Conservation (phyloP, 2,113 vertebrate genomes). For the Mobula hypostoma region DNA sequence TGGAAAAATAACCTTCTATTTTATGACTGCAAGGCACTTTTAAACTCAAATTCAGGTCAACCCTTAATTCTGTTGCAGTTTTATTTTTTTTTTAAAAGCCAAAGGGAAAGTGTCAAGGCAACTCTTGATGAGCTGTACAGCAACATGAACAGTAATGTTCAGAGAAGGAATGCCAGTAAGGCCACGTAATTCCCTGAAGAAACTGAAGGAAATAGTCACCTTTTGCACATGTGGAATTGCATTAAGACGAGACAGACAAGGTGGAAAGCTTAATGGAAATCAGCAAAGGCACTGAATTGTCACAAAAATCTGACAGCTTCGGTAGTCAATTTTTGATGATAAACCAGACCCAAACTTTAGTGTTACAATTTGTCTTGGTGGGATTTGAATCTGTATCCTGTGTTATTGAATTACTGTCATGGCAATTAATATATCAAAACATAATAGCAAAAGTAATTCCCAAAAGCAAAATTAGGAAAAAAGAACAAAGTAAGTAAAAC, state of each 20-base stretch:
- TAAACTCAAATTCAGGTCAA: neutral
- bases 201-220: neutral
- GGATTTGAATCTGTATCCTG: neutral
- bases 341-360: neutral
- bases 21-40: neutral
- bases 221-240: neutral
- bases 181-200: neutral
- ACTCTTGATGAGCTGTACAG: neutral
- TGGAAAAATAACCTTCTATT: neutral
- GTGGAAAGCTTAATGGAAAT: neutral
- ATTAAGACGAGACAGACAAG: neutral
- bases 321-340: neutral
- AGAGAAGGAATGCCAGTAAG: neutral
- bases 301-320: neutral
- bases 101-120: neutral
- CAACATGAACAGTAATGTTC: neutral
- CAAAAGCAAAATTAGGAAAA: neutral
- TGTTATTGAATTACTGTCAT: neutral
- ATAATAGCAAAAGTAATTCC: neutral
- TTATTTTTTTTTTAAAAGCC: neutral
- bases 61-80: neutral
- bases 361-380: neutral
- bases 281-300: neutral
- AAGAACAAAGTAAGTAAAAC: neutral
- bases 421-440: neutral